A percentile compares a stretch with the other conserved stretches of the same genome.
phyloP scores from a whole-genome alignment of 2,797 vertebrate genomes.

The Limnodromus scolopaceus region DNA sequence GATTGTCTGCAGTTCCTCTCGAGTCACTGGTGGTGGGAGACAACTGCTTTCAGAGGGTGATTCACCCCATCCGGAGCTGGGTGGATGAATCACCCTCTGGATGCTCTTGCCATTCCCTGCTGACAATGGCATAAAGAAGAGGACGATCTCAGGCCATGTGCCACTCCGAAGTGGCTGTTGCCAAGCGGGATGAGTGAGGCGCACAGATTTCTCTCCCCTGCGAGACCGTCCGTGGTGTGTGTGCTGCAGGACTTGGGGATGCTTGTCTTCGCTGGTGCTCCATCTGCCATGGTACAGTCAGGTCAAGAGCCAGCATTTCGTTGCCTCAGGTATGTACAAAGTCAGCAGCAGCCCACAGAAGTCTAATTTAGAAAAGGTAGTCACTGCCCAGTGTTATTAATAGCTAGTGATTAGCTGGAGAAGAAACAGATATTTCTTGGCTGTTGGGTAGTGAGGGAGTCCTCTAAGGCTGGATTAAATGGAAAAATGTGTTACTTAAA shows the following conservation, averaged over 20 bases:
- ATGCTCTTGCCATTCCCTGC: not conserved
- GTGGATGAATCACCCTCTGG: conserved; percentile 4
- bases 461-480: not conserved
- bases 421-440: not conserved
- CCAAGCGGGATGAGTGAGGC: not conserved
- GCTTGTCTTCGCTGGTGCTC: not conserved
- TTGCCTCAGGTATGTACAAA: not conserved
- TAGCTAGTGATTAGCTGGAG: not conserved
- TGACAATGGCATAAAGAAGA: not conserved
- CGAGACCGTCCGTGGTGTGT: fast-evolving
- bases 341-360: not conserved
- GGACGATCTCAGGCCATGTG: not conserved
- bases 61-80: not conserved
- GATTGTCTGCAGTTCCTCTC: not conserved
- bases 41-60: not conserved
- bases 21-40: not conserved
- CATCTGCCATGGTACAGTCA: not conserved
- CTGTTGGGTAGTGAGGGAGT: not conserved
- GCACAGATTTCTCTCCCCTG: not conserved
- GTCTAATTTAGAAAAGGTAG: not conserved
- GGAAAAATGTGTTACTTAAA: not conserved
- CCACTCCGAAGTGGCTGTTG: not conserved
- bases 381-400: not conserved
- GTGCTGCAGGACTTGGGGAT: not conserved
- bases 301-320: not conserved